phyloP scores from a whole-genome alignment of 2,113 vertebrate genomes.

The Micromys minutus region DNA sequence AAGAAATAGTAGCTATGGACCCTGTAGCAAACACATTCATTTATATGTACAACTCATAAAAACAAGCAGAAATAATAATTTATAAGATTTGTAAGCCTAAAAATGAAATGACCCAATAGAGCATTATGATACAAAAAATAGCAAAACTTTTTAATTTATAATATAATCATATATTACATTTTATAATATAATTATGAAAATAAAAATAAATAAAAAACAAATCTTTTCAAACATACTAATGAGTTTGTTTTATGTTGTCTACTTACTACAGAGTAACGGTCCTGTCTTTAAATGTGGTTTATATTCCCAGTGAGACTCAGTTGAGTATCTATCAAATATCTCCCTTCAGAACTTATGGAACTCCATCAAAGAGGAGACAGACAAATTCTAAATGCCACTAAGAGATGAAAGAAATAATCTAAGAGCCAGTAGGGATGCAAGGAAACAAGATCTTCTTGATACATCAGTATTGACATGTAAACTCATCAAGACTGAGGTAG shows the following conservation, averaged over 20 bases:
- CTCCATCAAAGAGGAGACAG: not conserved
- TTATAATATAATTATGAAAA: not conserved
- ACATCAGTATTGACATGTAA: not conserved
- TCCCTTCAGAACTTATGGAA: not conserved
- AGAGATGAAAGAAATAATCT: not conserved
- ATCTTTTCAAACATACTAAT: not conserved
- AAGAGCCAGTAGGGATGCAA: not conserved
- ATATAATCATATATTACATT: too few relatives aligned
- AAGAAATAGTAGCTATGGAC: not conserved
- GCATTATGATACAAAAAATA: not conserved
- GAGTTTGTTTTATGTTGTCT: not conserved
- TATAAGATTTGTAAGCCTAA: not conserved
- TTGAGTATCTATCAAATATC: not conserved
- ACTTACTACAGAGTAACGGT: not conserved
- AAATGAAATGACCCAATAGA: not conserved
- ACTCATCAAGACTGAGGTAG: not conserved
- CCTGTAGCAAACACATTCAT: not conserved
- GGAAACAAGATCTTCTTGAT: not conserved
- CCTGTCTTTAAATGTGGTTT: not conserved
- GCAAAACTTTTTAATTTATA: too few relatives aligned
- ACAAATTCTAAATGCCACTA: not conserved
- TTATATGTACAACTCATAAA: not conserved
- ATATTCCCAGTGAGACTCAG: not conserved
- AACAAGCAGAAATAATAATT: not conserved
- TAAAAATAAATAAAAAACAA: not conserved